Percentiles rank a stretch among this genome's conserved stretches.
Evolutionary conservation across 2,888 invertebrate species (phyloP).

Genomic region (Cephus pygmeus): DNA sequence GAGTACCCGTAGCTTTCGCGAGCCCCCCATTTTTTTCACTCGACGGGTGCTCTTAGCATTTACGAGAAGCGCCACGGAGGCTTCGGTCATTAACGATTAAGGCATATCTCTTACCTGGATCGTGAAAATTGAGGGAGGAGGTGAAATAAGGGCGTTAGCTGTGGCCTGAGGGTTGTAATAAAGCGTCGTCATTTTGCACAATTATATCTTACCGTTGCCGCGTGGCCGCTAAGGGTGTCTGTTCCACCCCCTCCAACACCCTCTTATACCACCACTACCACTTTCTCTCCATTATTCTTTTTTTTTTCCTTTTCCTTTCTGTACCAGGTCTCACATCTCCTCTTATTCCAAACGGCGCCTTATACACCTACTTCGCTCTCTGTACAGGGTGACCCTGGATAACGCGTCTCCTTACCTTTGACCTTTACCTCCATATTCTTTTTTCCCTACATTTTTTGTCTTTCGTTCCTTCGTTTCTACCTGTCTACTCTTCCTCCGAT

Average conservation of each 20-base stretch:
- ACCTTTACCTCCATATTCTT: background rate
- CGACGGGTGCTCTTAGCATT: background rate
- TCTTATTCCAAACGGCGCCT: background rate
- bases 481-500: background rate
- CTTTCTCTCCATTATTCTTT: constrained; percentile 9
- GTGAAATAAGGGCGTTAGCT: constrained; percentile 24
- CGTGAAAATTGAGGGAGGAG: constrained; percentile 9
- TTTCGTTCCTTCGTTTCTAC: background rate
- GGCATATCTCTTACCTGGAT: background rate
- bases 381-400: background rate
- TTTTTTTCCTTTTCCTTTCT: background rate
- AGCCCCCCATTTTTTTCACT: background rate
- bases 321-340: background rate
- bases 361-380: background rate
- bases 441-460: background rate
- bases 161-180: constrained; percentile 36
- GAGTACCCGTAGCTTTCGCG: background rate
- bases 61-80: background rate
- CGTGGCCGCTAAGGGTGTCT: constrained; percentile 24
- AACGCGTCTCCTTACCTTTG: background rate
- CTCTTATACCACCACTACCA: constrained; percentile 12
- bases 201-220: constrained; percentile 37
- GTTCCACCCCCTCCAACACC: constrained; percentile 3
- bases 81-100: background rate
- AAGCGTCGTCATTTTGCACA: constrained; percentile 42